Base-by-base conservation (phyloP, 1,140 invertebrate genomes). In the Stegodyphus mimosarum region DNA sequence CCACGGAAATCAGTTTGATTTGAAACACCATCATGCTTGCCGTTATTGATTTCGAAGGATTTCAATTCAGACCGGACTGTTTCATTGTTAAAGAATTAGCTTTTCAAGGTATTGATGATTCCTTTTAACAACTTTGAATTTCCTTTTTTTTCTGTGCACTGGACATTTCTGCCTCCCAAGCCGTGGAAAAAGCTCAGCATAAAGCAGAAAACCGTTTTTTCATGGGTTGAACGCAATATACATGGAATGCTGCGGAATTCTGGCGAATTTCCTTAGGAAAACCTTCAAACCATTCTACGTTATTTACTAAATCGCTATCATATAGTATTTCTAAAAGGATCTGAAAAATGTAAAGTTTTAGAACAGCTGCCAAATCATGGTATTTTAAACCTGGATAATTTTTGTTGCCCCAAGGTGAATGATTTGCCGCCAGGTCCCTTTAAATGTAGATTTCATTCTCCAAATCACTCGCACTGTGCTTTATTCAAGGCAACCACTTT, bases 201-300 rank as follows among this genome's bases (percentile, higher is more conserved):
- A 63, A 63, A 63, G 10, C n/a, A 63, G 10, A n/a, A n/a, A n/a
- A 63, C 4, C 60, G 10, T 63, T 33, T 33, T 33, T 33, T 33
- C 33, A 33, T 33, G n/a, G n/a, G n/a, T n/a, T n/a, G 33, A 33
- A 33, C 33, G 33, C 33, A 33, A 33, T 33, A 33, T 33, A 33
- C 33, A 33, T 33, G 33, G 33, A 33, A 33, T 33, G 33, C 33
- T 33, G 3, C 3, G 33, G 33, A 33, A 3, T 33, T 33, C 33
- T 33, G 33, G 33, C 3, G 33, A 33, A 33, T 33, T 33, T 33
- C 33, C 33, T 33, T 33, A 33, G 1, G 33, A 33, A 33, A 13
- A 63, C 60, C 60, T 63, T 63, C n/a, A 63, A 63, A 4, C 60
- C 60, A n/a, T n/a, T n/a, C n/a, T 63, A 63, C 60, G 60, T 63